phyloP scores from a whole-genome alignment of 2,113 vertebrate genomes.

The Megalops atlanticus region DNA sequence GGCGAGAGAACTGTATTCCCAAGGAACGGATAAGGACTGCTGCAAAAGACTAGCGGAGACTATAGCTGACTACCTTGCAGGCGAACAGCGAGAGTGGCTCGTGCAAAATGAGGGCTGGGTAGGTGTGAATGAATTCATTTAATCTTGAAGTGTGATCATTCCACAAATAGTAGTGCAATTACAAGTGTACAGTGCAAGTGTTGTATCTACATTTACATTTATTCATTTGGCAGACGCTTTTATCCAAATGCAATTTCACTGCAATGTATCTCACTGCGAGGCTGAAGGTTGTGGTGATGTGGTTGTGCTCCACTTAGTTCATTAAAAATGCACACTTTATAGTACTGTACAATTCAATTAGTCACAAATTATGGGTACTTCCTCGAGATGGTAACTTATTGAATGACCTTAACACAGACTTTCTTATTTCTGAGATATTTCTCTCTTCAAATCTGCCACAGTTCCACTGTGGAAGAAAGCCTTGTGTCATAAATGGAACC shows the following conservation, averaged over 20 bases:
- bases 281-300: no score
- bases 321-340: no score
- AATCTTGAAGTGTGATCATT: neutral
- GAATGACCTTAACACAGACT: neutral
- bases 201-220: no score
- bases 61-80: constrained; percentile 74
- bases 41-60: constrained; percentile 65
- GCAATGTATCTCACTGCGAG: no score
- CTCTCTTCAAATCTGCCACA: neutral
- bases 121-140: constrained; percentile 40
- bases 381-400: no score
- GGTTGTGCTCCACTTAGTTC: no score
- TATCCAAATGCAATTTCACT: no score
- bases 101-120: constrained; percentile 83
- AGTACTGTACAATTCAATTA: no score
- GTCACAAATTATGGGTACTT: no score
- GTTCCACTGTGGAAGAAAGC: neutral
- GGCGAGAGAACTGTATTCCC: constrained; percentile 56
- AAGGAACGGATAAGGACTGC: constrained; percentile 34
- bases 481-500: neutral
- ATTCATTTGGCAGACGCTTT: no score
- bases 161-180: no score
- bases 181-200: neutral
- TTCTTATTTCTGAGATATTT: no score
- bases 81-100: constrained; percentile 77